Percentiles rank a stretch among this genome's conserved stretches.
These are phyloP conservation scores for Venusia cambrica DNA, from an alignment of 2,888 invertebrate genomes.

Conservation along the genomic window DNA sequence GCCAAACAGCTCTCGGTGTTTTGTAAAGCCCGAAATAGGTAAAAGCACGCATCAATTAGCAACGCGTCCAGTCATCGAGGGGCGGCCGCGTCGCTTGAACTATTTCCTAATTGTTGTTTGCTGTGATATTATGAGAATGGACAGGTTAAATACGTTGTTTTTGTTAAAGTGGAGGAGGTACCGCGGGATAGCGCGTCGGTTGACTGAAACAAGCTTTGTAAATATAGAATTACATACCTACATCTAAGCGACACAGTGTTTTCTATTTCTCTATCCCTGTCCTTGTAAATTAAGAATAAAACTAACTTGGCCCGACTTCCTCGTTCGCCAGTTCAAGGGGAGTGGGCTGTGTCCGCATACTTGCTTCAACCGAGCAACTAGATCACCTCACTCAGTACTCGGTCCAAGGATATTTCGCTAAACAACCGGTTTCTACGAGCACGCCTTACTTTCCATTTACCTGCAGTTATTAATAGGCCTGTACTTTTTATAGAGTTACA, in stretches of 20 bases:
- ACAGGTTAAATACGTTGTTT: constrained; percentile 62
- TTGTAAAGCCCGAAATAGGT: constrained; percentile 57
- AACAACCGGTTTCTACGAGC: constrained; percentile 59
- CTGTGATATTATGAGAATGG: constrained; percentile 79
- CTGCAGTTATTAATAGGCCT: constrained; percentile 48
- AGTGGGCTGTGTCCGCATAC: constrained; percentile 74
- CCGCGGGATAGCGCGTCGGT: constrained; percentile 47
- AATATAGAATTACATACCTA: constrained; percentile 65
- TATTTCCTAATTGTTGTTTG: constrained; percentile 77
- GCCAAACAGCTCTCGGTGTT: constrained; percentile 55
- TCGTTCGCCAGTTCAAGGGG: constrained; percentile 53
- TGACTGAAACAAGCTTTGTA: constrained; percentile 63
- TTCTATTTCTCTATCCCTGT: constrained; percentile 19
- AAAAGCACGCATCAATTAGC: constrained; percentile 69
- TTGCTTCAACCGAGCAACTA: constrained; percentile 56
- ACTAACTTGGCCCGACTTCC: constrained; percentile 56
- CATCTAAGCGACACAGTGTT: constrained; percentile 22
- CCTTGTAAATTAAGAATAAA: constrained; percentile 21
- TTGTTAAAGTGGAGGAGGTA: constrained; percentile 54
- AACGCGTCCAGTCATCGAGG: constrained; percentile 69
- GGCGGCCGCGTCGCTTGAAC: constrained; percentile 55
- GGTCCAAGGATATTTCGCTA: constrained; percentile 67
- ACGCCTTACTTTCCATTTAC: constrained; percentile 76
- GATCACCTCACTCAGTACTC: constrained; percentile 70
- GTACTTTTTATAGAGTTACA: constrained; percentile 8